Base-by-base conservation (phyloP, 2,888 invertebrate genomes). In the Sarcophaga rosellei region DNA sequence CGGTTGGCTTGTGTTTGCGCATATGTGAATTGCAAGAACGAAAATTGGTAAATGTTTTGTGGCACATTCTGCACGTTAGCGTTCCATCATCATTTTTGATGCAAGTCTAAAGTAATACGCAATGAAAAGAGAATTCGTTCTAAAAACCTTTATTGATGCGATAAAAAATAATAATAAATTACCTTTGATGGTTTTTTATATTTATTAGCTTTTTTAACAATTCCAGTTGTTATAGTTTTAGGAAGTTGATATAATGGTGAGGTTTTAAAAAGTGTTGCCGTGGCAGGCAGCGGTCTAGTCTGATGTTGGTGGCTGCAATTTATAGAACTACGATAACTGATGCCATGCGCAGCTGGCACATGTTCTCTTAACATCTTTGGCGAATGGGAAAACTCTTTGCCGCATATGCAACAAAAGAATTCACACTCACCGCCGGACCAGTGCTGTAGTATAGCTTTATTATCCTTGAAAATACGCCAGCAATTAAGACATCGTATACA, bases 401-500 rank as follows among this genome's bases (percentile, higher is more conserved):
- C 90, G 87, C 92, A 92, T 66, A 92, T 88, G 45, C 89, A 88
- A 82, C 92, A 92, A 81, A 90, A 91, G 79, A 90, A 92, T 68
- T 91, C 90, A 77, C 92, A 92, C 47, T 91, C 89, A 3, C 90
- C 89, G 20, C 75, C 85, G 2, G 89, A 88, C 92, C 92, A 92
- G 57, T 92, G 92, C 53, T 90, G 89, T 0, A 91, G 84, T 47
- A 92, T 91, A 1, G 89, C 88, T 72, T 89, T 89, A 74, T 91
- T 90, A 81, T 90, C 90, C 4, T 86, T 87, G 84, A 90, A 90
- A 59, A 91, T 83, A 20, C 90, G 90, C 90, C 90, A 91, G 82
- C 92, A 92, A 73, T 91, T 92, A 4, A 91, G 81, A 78, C 91
- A 91, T 11, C 91, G 90, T 84, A 91, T 90, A 66, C 89, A 90